Evolutionary conservation across 2,797 vertebrate genomes (phyloP).

Genomic region (Acomys russatus): DNA sequence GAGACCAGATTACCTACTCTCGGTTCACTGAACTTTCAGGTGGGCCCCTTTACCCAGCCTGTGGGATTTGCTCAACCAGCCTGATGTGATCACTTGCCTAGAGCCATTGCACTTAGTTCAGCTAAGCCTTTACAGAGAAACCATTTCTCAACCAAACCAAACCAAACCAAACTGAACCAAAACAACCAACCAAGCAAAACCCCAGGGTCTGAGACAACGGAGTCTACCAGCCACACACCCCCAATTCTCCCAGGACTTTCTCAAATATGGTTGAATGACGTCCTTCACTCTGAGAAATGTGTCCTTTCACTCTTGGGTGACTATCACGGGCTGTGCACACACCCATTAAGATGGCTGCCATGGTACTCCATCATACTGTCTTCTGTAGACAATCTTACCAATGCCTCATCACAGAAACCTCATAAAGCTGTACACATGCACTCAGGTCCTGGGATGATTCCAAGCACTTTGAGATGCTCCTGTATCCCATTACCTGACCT

Average conservation of each 20-base stretch:
- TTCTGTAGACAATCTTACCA: not conserved
- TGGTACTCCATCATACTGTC: too few relatives aligned
- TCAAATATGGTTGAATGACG: not conserved
- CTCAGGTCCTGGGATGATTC: not conserved
- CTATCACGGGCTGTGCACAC: not conserved
- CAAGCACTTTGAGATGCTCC: not conserved
- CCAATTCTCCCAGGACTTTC: not conserved
- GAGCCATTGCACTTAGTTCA: not conserved
- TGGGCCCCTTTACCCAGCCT: not conserved
- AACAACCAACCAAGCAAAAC: too few relatives aligned
- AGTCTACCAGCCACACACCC: not conserved
- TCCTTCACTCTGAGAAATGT: not conserved
- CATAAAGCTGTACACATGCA: rapidly evolving
- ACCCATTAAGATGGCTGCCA: not conserved
- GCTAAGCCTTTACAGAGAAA: not conserved
- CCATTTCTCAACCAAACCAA: too few relatives aligned
- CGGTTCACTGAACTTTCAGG: not conserved
- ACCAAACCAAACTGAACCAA: too few relatives aligned
- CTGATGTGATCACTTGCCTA: not conserved
- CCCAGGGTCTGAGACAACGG: not conserved
- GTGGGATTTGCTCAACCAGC: not conserved
- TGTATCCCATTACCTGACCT: not conserved
- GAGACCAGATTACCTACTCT: not conserved
- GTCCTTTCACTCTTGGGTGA: not conserved
- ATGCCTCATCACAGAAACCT: not conserved